Evolutionary conservation across 2,113 vertebrate species (phyloP).

Genomic region (Chauna torquata): DNA sequence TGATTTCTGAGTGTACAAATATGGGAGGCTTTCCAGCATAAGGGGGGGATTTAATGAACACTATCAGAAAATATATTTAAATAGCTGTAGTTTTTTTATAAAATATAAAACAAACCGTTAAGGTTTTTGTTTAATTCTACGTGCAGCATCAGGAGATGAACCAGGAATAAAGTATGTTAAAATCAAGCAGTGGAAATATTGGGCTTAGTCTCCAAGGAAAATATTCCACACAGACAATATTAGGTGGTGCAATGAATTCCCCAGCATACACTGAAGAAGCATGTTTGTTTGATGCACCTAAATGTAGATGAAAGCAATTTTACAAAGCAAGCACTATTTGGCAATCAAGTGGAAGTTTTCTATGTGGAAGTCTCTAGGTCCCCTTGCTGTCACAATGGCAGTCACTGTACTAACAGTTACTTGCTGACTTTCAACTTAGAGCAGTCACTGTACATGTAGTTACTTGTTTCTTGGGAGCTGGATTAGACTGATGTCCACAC

Average conservation of each 20-base stretch:
- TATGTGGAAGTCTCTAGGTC: background rate
- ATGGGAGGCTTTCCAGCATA: background rate
- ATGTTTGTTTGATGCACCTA: background rate
- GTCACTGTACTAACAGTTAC: background rate
- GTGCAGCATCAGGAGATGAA: background rate
- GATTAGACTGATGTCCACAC: background rate
- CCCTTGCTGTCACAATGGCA: background rate
- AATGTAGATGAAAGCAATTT: background rate
- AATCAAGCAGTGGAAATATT: background rate
- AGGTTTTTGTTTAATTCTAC: background rate
- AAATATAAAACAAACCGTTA: background rate
- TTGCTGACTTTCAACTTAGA: background rate
- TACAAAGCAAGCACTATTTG: rapidly evolving
- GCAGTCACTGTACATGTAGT: background rate
- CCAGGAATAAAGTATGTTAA: background rate
- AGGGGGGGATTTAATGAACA: background rate
- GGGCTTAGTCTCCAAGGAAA: background rate
- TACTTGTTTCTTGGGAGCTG: background rate
- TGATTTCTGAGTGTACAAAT: background rate
- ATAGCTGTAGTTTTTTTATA: background rate
- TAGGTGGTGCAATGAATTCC: background rate
- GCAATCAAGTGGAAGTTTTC: background rate
- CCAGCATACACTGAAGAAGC: background rate
- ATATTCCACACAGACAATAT: background rate
- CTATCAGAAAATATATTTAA: background rate